phyloP scores from a whole-genome alignment of 2,113 vertebrate species.

The Nannospalax galili region DNA sequence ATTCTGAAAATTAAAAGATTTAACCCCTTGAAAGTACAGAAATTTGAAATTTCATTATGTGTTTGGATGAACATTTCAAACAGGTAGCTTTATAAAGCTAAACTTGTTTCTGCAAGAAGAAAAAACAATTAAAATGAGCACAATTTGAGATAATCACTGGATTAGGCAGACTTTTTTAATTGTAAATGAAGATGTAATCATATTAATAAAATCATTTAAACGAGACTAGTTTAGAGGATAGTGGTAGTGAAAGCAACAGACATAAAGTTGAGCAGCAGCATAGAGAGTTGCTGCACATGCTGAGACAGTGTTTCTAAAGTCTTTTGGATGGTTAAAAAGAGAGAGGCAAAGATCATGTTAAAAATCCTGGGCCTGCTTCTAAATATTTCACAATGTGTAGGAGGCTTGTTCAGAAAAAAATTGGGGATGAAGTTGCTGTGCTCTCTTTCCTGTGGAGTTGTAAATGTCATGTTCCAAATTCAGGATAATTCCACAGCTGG shows the following conservation, averaged over 20 bases:
- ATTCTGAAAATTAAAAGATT: background rate
- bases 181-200: background rate
- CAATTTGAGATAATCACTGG: background rate
- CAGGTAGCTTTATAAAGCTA: background rate
- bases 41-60: background rate
- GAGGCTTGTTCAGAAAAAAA: constrained; percentile 65
- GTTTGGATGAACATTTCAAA: background rate
- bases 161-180: background rate
- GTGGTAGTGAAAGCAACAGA: background rate
- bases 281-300: background rate
- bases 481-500: constrained; percentile 74
- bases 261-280: background rate
- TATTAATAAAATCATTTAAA: background rate
- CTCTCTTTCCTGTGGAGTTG: constrained; percentile 67
- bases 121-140: background rate
- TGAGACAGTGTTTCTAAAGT: constrained; percentile 17
- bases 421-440: constrained; percentile 6
- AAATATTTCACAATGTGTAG: constrained; percentile 69
- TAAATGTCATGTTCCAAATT: constrained; percentile 76
- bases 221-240: background rate
- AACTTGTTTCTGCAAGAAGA: background rate
- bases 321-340: constrained; percentile 28
- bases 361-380: constrained; percentile 43
- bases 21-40: background rate
- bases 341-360: constrained; percentile 25